These are phyloP conservation scores for Sinocyclocheilus anshuiensis DNA, from an alignment of 2,113 vertebrate genomes.

Conservation along the genomic window DNA sequence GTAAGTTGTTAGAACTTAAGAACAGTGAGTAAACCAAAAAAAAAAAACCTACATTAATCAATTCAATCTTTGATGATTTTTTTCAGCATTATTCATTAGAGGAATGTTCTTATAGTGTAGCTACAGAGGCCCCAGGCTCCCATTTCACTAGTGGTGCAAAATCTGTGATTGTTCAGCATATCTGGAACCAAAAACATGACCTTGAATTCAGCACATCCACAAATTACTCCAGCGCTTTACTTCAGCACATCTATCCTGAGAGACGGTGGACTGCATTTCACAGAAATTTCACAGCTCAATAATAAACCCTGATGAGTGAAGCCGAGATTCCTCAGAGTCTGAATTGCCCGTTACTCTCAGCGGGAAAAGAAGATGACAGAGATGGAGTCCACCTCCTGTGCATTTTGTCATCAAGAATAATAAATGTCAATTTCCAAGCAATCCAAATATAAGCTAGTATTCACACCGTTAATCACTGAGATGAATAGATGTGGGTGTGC, in stretches of 20 bases:
- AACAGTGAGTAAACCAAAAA: neutral
- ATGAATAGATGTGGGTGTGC: constrained; percentile 23
- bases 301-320: constrained; percentile 12
- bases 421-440: constrained; percentile 39
- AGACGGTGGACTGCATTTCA: neutral
- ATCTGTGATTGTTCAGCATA: constrained; percentile 3
- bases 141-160: neutral
- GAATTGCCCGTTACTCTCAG: constrained; percentile 27
- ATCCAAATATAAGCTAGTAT: constrained; percentile 25
- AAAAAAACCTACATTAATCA: neutral
- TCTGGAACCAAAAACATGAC: neutral
- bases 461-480: constrained; percentile 12
- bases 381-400: constrained; percentile 23
- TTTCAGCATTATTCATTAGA: neutral
- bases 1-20: neutral
- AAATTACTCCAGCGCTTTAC: constrained; percentile 13
- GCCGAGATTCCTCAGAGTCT: constrained; percentile 25
- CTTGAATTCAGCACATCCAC: constrained; percentile 28
- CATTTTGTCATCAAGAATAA: constrained; percentile 41
- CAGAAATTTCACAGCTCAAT: constrained; percentile 25
- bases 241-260: constrained; percentile 17
- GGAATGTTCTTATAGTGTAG: neutral
- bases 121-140: neutral
- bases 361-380: constrained; percentile 10
- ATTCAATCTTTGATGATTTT: neutral